Conservation (phyloP, 2,888 invertebrate genomes). For the Thera obeliscata region DNA sequence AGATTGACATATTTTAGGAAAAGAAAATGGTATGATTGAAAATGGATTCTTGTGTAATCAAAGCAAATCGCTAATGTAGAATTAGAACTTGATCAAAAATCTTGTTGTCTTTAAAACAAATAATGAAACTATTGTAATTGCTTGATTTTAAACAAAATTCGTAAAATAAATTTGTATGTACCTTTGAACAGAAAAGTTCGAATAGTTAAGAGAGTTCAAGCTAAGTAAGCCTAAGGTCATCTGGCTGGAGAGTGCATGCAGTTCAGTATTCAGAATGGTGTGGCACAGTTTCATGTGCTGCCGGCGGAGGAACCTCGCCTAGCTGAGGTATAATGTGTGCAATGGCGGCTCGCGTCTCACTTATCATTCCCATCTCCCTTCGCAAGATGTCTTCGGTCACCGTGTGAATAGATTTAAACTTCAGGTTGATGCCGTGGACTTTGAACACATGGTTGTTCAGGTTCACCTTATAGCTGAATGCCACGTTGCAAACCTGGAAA, state of each 20-base stretch:
- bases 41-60: too few relatives aligned
- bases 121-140: too few relatives aligned
- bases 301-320: conserved; percentile 65
- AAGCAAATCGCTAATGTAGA: too few relatives aligned
- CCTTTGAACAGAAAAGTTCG: too few relatives aligned
- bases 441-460: conserved; percentile 80
- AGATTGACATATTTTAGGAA: too few relatives aligned
- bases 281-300: conserved; percentile 68
- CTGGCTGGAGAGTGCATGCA: background rate
- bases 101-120: too few relatives aligned
- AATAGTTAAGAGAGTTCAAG: too few relatives aligned
- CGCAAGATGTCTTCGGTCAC: conserved; percentile 76
- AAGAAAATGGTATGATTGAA: too few relatives aligned
- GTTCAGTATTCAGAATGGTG: conserved; percentile 40
- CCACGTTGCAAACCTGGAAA: conserved; percentile 77
- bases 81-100: too few relatives aligned
- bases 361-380: conserved; percentile 68
- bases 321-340: conserved; percentile 72
- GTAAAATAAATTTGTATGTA: too few relatives aligned
- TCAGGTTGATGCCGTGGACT: conserved; percentile 77
- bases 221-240: background rate
- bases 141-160: too few relatives aligned
- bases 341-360: conserved; percentile 65
- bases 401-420: conserved; percentile 80
- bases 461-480: conserved; percentile 82